A percentile compares a stretch with the other conserved stretches of the same genome.
phyloP scores from a whole-genome alignment of 1,140 invertebrate species.

The Lordiphosa mommai region DNA sequence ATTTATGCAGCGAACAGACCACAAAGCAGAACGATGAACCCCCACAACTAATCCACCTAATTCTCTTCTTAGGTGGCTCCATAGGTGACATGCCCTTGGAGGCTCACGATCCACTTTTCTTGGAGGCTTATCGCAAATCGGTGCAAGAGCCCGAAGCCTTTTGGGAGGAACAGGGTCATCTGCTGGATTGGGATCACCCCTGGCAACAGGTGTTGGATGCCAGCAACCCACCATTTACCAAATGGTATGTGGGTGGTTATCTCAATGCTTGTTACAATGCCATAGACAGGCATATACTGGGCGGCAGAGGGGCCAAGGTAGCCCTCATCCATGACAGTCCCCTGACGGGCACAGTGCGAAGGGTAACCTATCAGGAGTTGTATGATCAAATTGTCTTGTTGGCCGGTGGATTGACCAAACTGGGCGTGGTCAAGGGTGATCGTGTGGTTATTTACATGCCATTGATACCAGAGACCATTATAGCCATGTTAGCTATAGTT shows the following conservation, averaged over 20 bases:
- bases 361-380: constrained; percentile 90
- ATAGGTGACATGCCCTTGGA: constrained; percentile 54
- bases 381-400: constrained; percentile 88
- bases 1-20: constrained; percentile 24
- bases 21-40: neutral
- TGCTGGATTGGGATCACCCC: constrained; percentile 89
- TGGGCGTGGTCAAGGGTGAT: constrained; percentile 87
- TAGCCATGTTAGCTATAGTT: constrained; percentile 91
- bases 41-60: constrained; percentile 10
- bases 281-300: constrained; percentile 92
- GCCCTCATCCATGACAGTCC: constrained; percentile 96
- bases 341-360: constrained; percentile 86
- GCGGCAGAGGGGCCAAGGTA: constrained; percentile 87
- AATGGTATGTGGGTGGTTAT: constrained; percentile 95
- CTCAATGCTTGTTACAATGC: constrained; percentile 96
- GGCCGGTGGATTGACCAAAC: constrained; percentile 86
- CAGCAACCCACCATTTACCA: constrained; percentile 90
- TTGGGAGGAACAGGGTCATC: constrained; percentile 89
- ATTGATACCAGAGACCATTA: constrained; percentile 91
- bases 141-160: constrained; percentile 90
- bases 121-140: constrained; percentile 85
- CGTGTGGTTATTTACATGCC: constrained; percentile 94
- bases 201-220: constrained; percentile 92
- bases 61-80: constrained; percentile 13
- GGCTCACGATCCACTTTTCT: constrained; percentile 81